Evolutionary conservation across 2,888 invertebrate species (phyloP), one percentile per base, ranked within the genome.

Genomic region (Octonoba sinensis): DNA sequence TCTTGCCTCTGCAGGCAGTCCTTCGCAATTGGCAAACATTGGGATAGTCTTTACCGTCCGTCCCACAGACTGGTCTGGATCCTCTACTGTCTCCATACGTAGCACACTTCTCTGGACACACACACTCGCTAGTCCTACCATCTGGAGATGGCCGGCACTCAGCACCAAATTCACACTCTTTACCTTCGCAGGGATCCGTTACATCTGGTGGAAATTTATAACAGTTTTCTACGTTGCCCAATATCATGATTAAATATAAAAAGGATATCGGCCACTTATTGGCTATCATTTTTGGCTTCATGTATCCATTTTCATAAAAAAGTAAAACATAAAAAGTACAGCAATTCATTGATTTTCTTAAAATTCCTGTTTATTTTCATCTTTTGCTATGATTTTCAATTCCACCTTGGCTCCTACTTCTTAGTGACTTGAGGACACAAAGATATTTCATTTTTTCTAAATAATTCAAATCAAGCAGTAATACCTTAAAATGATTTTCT

Each of bases 81-180:
- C 93, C 93, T 85, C 93, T 91, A 89, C 93, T 94, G 89, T 95
- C 95, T 4, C 95, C 95, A 89, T 94, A 94, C 88, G 91, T 93
- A 75, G 94, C 93, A 88, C 96, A 96, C 83, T 92, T 92, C 76
- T 92, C 91, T 56, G 93, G 92, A 87, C 95, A 95, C 88, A 93
- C 92, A 90, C 95, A 96, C 87, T 91, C 91, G 86, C 93, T 92
- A 72, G 92, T 91, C 76, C 91, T 91, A 57, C 94, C 95, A 89
- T 95, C 94, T 72, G 89, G 87, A n/a, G 90, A 89, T 64, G 89
- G 86, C 73, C 91, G 91, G 88, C 95, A 95, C 69, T 92, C 90
- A 0, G 93, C 92, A 1, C 94, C 94, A 84, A 91, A 91, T 79
- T 91, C 91, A 88, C 95, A 95, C 22, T 90, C 89, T 85, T 92